These are phyloP conservation scores for Galaxea fascicularis DNA, from an alignment of 92 coral and sea anemone species.

Conservation along the genomic window DNA sequence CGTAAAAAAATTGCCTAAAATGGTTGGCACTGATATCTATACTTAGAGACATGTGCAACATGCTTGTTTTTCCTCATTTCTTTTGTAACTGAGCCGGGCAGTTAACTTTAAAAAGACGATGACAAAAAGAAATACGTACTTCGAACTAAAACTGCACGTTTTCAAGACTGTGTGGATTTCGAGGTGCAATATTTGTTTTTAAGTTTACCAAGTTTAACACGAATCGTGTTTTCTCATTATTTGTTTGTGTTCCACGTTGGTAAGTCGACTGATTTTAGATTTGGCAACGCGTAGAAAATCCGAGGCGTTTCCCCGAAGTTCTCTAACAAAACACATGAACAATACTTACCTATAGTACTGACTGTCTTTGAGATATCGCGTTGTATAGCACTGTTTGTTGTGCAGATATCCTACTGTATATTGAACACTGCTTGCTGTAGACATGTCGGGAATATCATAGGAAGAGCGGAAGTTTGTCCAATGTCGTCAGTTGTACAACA, in stretches of 20 bases:
- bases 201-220: slow-evolving; percentile 24
- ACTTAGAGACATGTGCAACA: not conserved
- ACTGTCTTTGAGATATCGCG: not conserved
- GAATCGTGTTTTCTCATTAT: slow-evolving; percentile 21
- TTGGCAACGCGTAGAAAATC: not conserved
- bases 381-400: not conserved
- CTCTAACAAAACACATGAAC: not conserved
- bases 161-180: slow-evolving; percentile 7
- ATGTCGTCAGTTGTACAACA: not conserved
- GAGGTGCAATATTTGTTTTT: slow-evolving; percentile 25
- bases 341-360: not conserved
- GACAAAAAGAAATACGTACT: not conserved
- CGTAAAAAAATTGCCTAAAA: too few species aligned
- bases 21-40: not conserved
- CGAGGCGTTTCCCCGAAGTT: not conserved
- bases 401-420: not conserved
- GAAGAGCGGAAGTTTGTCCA: not conserved
- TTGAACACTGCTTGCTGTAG: not conserved
- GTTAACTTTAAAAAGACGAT: not conserved
- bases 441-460: not conserved
- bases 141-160: not conserved
- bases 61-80: not conserved
- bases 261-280: not conserved
- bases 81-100: not conserved
- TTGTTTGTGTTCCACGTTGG: slow-evolving; percentile 24